These are phyloP conservation scores for Caenorhabditis briggsae DNA, from an alignment of 1,140 invertebrate species.

Conservation along the genomic window DNA sequence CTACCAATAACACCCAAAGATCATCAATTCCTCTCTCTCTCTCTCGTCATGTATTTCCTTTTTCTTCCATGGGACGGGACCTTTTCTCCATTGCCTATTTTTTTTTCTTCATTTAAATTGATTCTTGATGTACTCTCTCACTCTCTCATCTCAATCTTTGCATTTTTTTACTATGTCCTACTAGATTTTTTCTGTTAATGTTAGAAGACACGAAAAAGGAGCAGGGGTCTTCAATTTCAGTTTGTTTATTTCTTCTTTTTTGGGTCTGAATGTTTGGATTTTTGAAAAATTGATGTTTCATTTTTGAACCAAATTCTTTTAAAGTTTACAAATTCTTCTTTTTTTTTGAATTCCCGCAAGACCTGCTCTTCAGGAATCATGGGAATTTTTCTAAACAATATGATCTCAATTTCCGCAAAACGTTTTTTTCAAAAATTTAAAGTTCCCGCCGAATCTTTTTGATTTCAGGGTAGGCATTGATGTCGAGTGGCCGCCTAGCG, in stretches of 20 bases:
- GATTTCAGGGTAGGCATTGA: conserved; percentile 9
- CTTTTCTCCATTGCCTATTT: background rate
- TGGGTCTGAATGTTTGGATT: too few species aligned
- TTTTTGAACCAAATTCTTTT: too few species aligned
- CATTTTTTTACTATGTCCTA: too few species aligned
- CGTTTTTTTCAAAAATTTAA: background rate
- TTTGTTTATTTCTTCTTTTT: too few species aligned
- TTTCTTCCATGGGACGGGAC: background rate
- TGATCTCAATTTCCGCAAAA: background rate
- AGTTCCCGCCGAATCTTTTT: background rate
- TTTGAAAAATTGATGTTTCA: too few species aligned
- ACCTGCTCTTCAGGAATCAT: too few species aligned
- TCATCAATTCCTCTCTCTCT: too few species aligned
- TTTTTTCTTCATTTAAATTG: background rate
- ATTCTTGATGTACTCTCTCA: background rate
- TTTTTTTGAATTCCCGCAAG: background rate
- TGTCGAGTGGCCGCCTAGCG: conserved; percentile 26
- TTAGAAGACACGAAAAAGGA: too few species aligned
- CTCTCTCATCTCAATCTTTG: too few species aligned
- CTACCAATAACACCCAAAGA: too few species aligned
- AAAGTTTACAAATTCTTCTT: background rate
- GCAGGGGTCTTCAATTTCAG: too few species aligned
- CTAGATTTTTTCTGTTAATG: too few species aligned
- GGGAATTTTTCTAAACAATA: background rate
- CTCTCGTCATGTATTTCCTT: background rate